A percentile compares a stretch with the other conserved stretches of the same genome.
phyloP scores from a whole-genome alignment of 2,113 vertebrate genomes.

The Neoarius graeffei region DNA sequence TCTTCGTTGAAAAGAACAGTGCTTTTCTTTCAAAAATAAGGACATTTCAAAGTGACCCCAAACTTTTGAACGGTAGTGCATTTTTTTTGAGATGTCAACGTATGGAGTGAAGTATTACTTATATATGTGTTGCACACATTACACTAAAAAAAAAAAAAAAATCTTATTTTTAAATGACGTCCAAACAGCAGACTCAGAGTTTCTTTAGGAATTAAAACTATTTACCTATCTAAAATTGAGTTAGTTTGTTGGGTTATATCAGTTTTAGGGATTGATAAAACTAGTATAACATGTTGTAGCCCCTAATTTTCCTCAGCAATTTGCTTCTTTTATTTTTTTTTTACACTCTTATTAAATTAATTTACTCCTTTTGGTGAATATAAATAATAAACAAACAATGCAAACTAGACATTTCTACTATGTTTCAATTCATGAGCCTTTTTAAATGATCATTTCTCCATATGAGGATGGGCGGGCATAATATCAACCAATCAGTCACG shows the following conservation, averaged over 20 bases:
- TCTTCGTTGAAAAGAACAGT: too few relatives aligned
- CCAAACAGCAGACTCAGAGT: background rate
- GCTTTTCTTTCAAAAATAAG: too few relatives aligned
- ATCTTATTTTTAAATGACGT: background rate
- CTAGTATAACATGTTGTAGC: background rate
- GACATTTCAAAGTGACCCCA: too few relatives aligned
- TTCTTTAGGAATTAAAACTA: background rate
- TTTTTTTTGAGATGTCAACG: background rate
- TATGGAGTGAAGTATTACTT: background rate
- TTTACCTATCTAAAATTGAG: background rate
- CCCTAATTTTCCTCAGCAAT: background rate
- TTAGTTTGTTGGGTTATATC: background rate
- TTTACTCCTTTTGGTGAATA: background rate
- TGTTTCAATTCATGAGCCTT: background rate
- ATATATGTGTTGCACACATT: background rate
- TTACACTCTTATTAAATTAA: too few relatives aligned
- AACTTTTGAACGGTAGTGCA: too few relatives aligned
- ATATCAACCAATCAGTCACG: constrained; percentile 38
- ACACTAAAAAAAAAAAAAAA: background rate
- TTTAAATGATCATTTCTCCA: background rate
- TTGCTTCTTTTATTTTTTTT: background rate
- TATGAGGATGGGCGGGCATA: constrained; percentile 61
- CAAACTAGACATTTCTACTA: background rate
- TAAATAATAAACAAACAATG: background rate
- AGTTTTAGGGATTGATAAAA: background rate